Conservation (phyloP, 2,797 vertebrate genomes). For the Coendou prehensilis region DNA sequence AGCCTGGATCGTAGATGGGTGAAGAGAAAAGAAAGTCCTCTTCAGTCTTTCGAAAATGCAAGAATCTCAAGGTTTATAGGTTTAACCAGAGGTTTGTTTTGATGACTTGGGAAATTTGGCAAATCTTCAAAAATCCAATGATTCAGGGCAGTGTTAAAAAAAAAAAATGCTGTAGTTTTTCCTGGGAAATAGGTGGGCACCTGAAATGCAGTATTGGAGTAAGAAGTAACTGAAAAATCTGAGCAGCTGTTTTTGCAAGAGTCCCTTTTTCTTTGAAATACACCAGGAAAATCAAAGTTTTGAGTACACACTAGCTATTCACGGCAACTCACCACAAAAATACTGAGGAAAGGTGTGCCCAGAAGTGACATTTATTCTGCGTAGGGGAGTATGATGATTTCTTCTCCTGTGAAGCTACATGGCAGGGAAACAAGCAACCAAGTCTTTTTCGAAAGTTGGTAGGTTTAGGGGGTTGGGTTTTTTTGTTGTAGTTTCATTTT, state of each 20-base stretch:
- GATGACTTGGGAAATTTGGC: conserved; percentile 24
- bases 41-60: neutral
- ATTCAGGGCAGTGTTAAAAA: conserved; percentile 37
- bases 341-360: neutral
- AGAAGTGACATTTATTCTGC: neutral
- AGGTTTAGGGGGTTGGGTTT: neutral
- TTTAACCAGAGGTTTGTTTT: conserved; percentile 30
- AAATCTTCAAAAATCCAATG: neutral
- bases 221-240: neutral
- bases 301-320: neutral
- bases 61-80: neutral
- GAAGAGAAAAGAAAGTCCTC: neutral
- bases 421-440: neutral
- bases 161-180: neutral
- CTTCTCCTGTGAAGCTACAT: neutral
- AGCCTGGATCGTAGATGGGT: neutral
- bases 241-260: neutral
- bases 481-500: neutral
- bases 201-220: neutral
- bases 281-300: neutral
- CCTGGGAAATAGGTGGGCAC: neutral
- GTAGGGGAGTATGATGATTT: neutral
- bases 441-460: neutral
- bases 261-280: neutral
- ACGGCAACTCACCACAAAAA: neutral